These are phyloP conservation scores for Microcebus ravelobensis DNA, from an alignment of 2,113 vertebrate genomes.

Conservation along the genomic window DNA sequence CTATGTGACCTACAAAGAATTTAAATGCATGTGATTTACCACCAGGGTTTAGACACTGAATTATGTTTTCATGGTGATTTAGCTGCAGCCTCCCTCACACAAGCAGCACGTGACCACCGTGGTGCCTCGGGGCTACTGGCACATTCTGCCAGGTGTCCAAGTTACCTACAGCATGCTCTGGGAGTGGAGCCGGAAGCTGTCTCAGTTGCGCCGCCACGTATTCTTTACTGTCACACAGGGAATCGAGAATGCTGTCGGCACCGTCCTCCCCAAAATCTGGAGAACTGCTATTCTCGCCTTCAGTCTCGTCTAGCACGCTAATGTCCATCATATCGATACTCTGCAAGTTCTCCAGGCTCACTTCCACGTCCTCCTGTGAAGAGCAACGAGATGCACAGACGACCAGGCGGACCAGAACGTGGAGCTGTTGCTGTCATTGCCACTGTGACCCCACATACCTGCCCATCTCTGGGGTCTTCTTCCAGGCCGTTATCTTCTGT, in stretches of 20 bases:
- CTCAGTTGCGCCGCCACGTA: constrained; percentile 80
- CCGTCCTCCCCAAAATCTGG: constrained; percentile 86
- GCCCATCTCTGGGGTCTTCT: constrained; percentile 92
- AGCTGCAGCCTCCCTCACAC: background rate
- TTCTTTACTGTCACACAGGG: constrained; percentile 85
- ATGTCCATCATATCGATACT: constrained; percentile 93
- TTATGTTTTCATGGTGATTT: background rate
- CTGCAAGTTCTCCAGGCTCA: constrained; percentile 89
- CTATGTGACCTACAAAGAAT: background rate
- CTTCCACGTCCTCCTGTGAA: constrained; percentile 89
- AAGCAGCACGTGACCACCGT: constrained; percentile 49
- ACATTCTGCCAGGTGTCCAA: constrained; percentile 60
- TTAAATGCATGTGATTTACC: background rate
- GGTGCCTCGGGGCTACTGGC: constrained; percentile 81
- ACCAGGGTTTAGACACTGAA: background rate
- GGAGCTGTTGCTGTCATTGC: fast-evolving
- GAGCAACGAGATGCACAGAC: background rate
- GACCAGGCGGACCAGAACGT: background rate
- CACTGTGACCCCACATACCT: constrained; percentile 83
- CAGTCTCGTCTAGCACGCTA: constrained; percentile 91
- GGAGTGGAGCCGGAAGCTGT: constrained; percentile 79
- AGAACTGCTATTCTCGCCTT: constrained; percentile 88
- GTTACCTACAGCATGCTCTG: constrained; percentile 85
- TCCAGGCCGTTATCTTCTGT: constrained; percentile 91
- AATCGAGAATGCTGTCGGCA: constrained; percentile 84